These are phyloP conservation scores for Lithobates pipiens DNA, from an alignment of 2,797 vertebrate species.

Conservation along the genomic window DNA sequence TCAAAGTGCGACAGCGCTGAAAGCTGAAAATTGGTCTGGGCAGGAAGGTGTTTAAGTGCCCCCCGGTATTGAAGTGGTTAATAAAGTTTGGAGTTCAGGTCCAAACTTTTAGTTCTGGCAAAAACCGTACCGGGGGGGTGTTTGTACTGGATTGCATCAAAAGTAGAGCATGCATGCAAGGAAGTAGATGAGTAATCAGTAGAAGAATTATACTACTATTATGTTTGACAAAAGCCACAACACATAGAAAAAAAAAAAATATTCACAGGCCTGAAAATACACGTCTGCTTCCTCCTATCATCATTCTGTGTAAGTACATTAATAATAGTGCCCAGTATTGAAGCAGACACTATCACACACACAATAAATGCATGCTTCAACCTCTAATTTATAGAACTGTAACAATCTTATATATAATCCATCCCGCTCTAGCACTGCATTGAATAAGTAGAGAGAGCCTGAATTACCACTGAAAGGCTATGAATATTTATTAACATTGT, in stretches of 20 bases:
- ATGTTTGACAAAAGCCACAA: not conserved
- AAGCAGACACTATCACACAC: constrained; percentile 17
- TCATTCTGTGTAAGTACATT: constrained; percentile 15
- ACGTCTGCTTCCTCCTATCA: not conserved
- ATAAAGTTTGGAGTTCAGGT: too few species aligned
- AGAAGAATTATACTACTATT: not conserved
- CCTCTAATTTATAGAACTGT: constrained; percentile 51
- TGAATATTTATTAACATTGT: constrained; percentile 60
- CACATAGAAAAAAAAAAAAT: not conserved
- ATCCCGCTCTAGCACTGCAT: constrained; percentile 38
- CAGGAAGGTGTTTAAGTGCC: too few species aligned
- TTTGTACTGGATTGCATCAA: too few species aligned
- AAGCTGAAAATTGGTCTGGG: too few species aligned
- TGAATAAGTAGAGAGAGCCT: constrained; percentile 30
- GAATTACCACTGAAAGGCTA: constrained; percentile 38
- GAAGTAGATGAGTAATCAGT: too few species aligned
- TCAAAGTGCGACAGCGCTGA: too few species aligned
- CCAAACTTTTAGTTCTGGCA: too few species aligned
- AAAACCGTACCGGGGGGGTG: too few species aligned
- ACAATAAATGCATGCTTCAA: constrained; percentile 29
- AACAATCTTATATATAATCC: constrained; percentile 51
- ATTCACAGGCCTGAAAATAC: not conserved
- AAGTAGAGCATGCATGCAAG: too few species aligned
- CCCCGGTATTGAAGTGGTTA: too few species aligned
- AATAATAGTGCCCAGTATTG: constrained; percentile 29